phyloP scores from a whole-genome alignment of 2,113 vertebrate species.

The Dicerorhinus sumatrensis region DNA sequence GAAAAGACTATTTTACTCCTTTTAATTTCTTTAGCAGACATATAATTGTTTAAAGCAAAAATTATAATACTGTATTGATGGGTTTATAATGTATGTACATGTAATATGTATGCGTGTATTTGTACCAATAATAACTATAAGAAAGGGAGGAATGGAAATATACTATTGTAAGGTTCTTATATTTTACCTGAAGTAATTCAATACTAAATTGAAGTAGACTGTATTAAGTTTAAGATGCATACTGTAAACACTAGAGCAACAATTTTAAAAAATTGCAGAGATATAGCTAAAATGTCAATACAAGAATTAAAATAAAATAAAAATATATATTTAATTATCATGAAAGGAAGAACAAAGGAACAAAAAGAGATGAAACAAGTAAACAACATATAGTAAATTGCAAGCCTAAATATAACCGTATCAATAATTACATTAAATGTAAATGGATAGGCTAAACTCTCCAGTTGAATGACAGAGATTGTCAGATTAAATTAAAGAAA shows the following conservation, averaged over 20 bases:
- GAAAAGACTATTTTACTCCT: not conserved
- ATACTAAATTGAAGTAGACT: not conserved
- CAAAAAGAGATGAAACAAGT: not conserved
- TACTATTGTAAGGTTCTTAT: not conserved
- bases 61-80: not conserved
- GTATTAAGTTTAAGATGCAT: not conserved
- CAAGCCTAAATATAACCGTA: not conserved
- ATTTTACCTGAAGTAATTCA: not conserved
- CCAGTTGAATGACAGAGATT: not conserved
- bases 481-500: not conserved
- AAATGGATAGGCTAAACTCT: not conserved
- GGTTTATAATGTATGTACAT: not conserved
- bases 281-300: not conserved
- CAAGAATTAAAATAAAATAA: slow-evolving; percentile 28
- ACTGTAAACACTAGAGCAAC: not conserved
- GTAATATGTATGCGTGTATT: not conserved
- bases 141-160: not conserved
- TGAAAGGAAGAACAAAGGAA: not conserved
- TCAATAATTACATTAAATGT: not conserved
- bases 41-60: not conserved
- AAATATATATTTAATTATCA: not conserved
- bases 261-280: not conserved
- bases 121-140: not conserved
- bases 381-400: not conserved
- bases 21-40: not conserved